Evolutionary conservation across 2,797 vertebrate species (phyloP).

Genomic region (Phyllotis vaccarum): DNA sequence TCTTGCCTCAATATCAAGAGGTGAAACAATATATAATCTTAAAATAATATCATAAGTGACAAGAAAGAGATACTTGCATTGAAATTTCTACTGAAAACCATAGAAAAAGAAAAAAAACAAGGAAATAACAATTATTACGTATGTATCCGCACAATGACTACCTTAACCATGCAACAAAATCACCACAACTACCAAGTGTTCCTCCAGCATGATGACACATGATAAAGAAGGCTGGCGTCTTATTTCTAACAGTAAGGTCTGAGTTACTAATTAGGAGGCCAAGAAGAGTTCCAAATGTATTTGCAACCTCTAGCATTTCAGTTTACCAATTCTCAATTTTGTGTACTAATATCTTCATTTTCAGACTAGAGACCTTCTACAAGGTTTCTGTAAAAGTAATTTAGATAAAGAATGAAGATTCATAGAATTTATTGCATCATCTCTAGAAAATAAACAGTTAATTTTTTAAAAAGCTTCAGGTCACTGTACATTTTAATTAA

Average conservation of each 20-base stretch:
- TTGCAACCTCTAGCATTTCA: conserved; percentile 3
- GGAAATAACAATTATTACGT: conserved; percentile 53
- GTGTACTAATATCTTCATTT: conserved; percentile 17
- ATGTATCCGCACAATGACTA: conserved; percentile 1
- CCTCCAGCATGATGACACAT: neutral
- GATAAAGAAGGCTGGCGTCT: neutral
- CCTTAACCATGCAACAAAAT: conserved; percentile 22
- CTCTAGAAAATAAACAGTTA: neutral
- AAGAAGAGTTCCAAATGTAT: conserved; percentile 28
- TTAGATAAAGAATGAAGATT: conserved; percentile 23
- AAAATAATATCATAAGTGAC: neutral
- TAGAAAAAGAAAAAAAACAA: conserved; percentile 13
- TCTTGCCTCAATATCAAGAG: neutral
- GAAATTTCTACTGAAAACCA: conserved; percentile 33
- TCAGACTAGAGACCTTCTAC: neutral
- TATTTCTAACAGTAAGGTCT: conserved; percentile 36
- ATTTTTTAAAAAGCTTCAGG: conserved; percentile 66
- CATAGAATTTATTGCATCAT: conserved; percentile 57
- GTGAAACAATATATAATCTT: neutral
- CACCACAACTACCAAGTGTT: neutral
- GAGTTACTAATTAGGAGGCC: conserved; percentile 4
- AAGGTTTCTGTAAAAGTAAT: conserved; percentile 42
- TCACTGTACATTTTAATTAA: conserved; percentile 72
- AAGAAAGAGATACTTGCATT: conserved; percentile 6
- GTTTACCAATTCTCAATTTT: conserved; percentile 11